Conservation (phyloP, 2,797 vertebrate genomes). For the Lepidocolaptes lacrymiger region DNA sequence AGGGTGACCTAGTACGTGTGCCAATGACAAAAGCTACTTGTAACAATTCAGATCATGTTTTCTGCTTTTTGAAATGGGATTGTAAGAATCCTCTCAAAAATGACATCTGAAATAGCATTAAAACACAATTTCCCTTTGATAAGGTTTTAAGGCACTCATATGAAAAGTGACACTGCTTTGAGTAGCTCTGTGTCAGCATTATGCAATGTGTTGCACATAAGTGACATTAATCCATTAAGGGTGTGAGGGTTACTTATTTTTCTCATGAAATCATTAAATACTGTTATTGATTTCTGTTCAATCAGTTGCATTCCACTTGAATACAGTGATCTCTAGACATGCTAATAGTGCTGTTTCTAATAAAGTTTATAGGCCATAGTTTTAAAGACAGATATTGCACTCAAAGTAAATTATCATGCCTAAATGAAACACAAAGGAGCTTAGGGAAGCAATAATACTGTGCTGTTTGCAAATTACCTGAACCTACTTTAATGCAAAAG, state of each 20-base stretch:
- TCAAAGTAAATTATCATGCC: slow-evolving; percentile 40
- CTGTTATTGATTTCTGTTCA: slow-evolving; percentile 85
- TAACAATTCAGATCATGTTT: slow-evolving; percentile 75
- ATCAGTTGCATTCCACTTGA: slow-evolving; percentile 45
- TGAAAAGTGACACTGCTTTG: slow-evolving; percentile 75
- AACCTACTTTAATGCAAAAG: slow-evolving; percentile 10
- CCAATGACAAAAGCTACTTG: slow-evolving; percentile 74
- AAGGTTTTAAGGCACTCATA: slow-evolving; percentile 78
- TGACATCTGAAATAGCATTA: slow-evolving; percentile 79
- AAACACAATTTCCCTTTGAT: slow-evolving; percentile 76
- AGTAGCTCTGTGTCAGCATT: slow-evolving; percentile 75
- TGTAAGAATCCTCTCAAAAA: slow-evolving; percentile 80
- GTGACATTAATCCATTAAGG: slow-evolving; percentile 81
- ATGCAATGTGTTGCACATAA: slow-evolving; percentile 69
- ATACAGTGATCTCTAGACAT: slow-evolving; percentile 45
- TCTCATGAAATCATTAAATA: slow-evolving; percentile 80
- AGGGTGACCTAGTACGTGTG: slow-evolving; percentile 50
- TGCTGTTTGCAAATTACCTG: slow-evolving; percentile 3
- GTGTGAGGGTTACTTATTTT: slow-evolving; percentile 85
- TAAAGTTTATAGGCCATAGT: slow-evolving; percentile 24
- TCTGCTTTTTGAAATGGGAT: slow-evolving; percentile 75
- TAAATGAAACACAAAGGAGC: slow-evolving; percentile 47
- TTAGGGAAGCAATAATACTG: slow-evolving; percentile 13
- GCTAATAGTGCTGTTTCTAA: slow-evolving; percentile 55
- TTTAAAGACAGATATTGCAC: slow-evolving; percentile 51